Evolutionary conservation across 1,140 invertebrate species (phyloP).

Genomic region (Ruditapes philippinarum): DNA sequence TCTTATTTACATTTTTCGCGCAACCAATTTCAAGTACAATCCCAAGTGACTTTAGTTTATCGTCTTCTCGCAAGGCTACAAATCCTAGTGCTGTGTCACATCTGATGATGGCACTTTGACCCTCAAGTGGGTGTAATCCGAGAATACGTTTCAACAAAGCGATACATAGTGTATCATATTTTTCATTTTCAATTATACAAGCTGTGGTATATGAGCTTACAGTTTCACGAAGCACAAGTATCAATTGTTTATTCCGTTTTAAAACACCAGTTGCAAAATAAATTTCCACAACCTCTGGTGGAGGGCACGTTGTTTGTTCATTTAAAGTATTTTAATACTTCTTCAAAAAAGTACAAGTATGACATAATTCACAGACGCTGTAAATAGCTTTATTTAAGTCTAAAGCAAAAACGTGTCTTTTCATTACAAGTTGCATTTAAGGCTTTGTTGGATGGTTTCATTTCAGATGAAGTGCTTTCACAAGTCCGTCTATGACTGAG

Average conservation of each 20-base stretch:
- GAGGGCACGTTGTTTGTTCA: conserved; percentile 22
- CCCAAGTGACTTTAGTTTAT: too few relatives aligned
- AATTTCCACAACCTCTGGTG: neutral
- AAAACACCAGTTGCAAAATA: conserved; percentile 62
- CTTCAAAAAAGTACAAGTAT: conserved; percentile 58
- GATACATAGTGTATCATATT: conserved; percentile 35
- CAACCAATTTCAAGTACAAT: too few relatives aligned
- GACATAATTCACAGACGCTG: conserved; percentile 26
- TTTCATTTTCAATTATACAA: conserved; percentile 51
- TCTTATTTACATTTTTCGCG: too few relatives aligned
- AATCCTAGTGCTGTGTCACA: too few relatives aligned
- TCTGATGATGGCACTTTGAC: too few relatives aligned
- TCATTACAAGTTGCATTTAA: conserved; percentile 62
- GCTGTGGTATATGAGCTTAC: conserved; percentile 46
- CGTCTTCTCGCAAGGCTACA: too few relatives aligned
- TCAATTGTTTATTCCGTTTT: conserved; percentile 52
- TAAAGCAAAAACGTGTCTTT: conserved; percentile 68
- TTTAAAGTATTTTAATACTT: conserved; percentile 3
- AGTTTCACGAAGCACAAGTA: conserved; percentile 53
- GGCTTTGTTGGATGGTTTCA: conserved; percentile 65
- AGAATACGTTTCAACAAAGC: neutral
- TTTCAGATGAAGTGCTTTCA: conserved; percentile 70
- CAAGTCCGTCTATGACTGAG: conserved; percentile 60
- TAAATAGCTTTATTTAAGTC: conserved; percentile 27
- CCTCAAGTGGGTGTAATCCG: too few relatives aligned